Evolutionary conservation across 2,113 vertebrate species (phyloP).

Genomic region (Desmodus rotundus): DNA sequence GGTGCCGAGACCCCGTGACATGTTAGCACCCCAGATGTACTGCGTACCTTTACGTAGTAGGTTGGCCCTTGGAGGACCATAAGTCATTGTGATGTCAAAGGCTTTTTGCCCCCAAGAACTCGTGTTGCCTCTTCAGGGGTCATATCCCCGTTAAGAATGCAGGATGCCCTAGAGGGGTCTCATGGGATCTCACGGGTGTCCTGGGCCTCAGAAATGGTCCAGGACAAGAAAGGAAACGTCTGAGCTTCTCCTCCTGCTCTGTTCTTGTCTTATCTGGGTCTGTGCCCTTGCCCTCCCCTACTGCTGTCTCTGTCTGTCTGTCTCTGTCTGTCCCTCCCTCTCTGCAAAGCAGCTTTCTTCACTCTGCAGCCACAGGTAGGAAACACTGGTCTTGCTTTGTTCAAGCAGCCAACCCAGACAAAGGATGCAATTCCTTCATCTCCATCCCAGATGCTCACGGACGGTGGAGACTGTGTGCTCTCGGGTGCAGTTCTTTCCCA

Average conservation of each 20-base stretch:
- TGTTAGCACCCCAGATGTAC: background rate
- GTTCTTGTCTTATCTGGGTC: no score
- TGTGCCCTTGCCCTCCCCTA: background rate
- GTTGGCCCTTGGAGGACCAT: background rate
- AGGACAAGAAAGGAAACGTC: background rate
- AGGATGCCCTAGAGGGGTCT: background rate
- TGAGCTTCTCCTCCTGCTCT: no score
- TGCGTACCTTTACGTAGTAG: no score
- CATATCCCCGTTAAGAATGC: background rate
- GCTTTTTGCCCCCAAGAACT: background rate
- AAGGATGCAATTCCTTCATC: background rate
- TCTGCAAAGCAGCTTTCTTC: background rate
- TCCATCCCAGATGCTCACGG: background rate
- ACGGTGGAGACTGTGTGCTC: background rate
- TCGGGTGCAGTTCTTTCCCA: background rate
- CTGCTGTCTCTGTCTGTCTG: background rate
- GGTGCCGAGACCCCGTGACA: background rate
- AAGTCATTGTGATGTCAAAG: background rate
- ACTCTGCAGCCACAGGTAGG: background rate
- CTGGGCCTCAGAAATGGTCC: background rate
- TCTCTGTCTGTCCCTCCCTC: background rate
- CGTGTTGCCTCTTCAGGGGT: background rate
- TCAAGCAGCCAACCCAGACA: background rate
- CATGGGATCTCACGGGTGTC: no score
- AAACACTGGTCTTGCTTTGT: background rate